These are phyloP conservation scores for Cairina moschata DNA, from an alignment of 2,113 vertebrate species.

Conservation along the genomic window DNA sequence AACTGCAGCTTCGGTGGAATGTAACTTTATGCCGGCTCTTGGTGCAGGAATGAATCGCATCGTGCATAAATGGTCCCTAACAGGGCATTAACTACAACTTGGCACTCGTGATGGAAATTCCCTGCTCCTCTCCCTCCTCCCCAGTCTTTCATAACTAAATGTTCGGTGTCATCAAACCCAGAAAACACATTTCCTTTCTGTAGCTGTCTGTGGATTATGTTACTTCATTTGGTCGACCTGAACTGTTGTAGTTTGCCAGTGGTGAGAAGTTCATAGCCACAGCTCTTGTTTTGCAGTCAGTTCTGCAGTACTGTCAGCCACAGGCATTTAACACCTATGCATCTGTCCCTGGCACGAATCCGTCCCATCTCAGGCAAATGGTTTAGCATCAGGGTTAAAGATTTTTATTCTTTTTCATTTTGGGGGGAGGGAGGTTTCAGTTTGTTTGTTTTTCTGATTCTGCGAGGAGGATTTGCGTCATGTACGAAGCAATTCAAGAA, in stretches of 20 bases:
- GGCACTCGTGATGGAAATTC: conserved; percentile 23
- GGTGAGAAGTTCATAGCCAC: neutral
- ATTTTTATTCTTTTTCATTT: neutral
- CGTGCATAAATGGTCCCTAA: neutral
- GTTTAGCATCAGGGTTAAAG: neutral
- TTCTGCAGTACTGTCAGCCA: neutral
- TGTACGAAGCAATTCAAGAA: neutral
- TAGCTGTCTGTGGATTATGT: neutral
- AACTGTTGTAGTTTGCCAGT: neutral
- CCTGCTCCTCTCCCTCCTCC: neutral
- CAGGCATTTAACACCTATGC: accelerated
- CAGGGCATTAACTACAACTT: conserved; percentile 23
- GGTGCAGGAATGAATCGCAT: neutral
- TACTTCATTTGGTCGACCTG: neutral
- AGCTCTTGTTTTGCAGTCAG: neutral
- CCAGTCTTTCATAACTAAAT: neutral
- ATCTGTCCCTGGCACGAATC: neutral
- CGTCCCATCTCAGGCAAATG: neutral
- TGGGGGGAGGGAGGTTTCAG: neutral
- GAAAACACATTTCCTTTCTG: neutral
- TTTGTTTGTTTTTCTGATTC: neutral
- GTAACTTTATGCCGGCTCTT: neutral
- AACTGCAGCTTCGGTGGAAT: neutral
- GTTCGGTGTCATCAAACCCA: neutral
- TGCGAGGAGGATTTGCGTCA: neutral